Percentiles rank a stretch among this genome's conserved stretches.
phyloP scores from a whole-genome alignment of 2,888 invertebrate genomes.

The Choreutis nemorana region DNA sequence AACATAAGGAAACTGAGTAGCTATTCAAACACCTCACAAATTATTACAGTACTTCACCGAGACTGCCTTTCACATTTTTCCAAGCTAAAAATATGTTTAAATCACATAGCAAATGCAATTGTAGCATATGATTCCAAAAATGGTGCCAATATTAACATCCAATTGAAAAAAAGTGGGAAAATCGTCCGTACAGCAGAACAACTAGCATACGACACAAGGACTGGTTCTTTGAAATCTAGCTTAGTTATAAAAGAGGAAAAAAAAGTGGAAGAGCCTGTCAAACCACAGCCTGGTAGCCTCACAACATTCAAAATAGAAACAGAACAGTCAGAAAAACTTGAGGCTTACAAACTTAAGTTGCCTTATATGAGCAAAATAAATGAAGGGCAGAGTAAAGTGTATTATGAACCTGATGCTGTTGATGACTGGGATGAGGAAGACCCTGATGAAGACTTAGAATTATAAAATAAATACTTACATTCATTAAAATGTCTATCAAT shows the following conservation, averaged over 20 bases:
- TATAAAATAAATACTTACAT: constrained; percentile 34
- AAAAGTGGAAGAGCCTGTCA: constrained; percentile 36
- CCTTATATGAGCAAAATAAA: constrained; percentile 68
- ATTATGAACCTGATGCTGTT: constrained; percentile 78
- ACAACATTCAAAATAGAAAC: constrained; percentile 73
- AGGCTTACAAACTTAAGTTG: constrained; percentile 65
- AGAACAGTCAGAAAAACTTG: constrained; percentile 67
- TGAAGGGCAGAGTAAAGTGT: constrained; percentile 69
- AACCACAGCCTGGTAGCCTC: constrained; percentile 41
- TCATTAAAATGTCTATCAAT: too few relatives aligned
- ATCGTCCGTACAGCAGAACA: constrained; percentile 48
- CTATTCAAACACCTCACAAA: constrained; percentile 26
- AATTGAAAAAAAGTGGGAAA: constrained; percentile 62
- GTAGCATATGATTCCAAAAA: constrained; percentile 29
- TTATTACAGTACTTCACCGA: constrained; percentile 48
- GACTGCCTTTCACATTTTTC: constrained; percentile 50
- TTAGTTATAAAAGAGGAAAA: constrained; percentile 27
- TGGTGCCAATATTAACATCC: constrained; percentile 29
- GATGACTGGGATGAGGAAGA: constrained; percentile 90
- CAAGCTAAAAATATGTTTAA: constrained; percentile 45
- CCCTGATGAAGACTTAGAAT: constrained; percentile 85
- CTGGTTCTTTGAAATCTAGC: constrained; percentile 26
- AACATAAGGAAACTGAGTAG: constrained; percentile 23
- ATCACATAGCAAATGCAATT: constrained; percentile 47
- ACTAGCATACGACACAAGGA: constrained; percentile 31